phyloP scores from a whole-genome alignment of 2,888 invertebrate species.

The Drosophila yooni region DNA sequence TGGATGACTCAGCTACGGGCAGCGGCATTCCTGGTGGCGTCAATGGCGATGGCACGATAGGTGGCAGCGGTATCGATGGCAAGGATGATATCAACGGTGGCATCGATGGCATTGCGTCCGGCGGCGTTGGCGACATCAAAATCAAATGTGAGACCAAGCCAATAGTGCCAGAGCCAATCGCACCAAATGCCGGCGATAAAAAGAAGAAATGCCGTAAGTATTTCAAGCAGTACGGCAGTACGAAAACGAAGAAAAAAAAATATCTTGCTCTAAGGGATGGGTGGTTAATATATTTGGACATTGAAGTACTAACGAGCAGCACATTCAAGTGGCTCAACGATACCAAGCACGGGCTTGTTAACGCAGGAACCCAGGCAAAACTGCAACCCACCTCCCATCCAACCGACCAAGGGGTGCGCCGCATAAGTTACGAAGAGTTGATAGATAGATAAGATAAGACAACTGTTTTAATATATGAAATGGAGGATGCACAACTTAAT shows the following conservation, averaged over 20 bases:
- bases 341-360: no score
- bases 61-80: constrained; percentile 85
- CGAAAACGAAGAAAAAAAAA: not conserved
- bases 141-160: constrained; percentile 88
- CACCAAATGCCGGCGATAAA: constrained; percentile 87
- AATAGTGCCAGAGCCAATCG: constrained; percentile 86
- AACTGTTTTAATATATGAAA: no score
- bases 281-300: not conserved
- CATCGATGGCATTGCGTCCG: constrained; percentile 76
- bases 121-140: constrained; percentile 78
- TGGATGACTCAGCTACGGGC: constrained; percentile 73
- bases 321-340: no score
- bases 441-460: no score
- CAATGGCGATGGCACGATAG: constrained; percentile 63
- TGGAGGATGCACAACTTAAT: no score
- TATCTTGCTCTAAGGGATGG: not conserved
- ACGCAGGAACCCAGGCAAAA: no score
- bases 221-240: not conserved
- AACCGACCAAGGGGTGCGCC: no score
- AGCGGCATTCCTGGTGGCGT: constrained; percentile 29
- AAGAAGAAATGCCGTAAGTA: constrained; percentile 89
- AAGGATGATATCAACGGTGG: constrained; percentile 88
- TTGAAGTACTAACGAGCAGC: no score
- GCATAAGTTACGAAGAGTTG: no score
- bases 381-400: no score